Base-by-base conservation (phyloP, 2,113 vertebrate genomes). In the Ochotona curzoniae region DNA sequence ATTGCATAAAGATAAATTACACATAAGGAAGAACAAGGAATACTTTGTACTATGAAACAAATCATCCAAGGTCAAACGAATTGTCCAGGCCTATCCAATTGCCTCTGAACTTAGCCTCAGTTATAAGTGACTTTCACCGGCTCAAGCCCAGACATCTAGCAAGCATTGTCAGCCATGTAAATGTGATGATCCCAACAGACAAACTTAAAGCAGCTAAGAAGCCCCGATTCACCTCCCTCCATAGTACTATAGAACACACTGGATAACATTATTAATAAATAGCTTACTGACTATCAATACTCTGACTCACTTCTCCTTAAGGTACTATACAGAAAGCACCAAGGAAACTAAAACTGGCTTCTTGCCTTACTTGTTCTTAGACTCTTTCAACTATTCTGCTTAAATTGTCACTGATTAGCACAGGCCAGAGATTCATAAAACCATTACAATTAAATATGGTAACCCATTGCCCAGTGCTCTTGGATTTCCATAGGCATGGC, bases 301-400 rank as follows among this genome's bases (percentile, higher is more conserved):
- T 38, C 64, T 32, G 61, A 28, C 38, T 95, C 82, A 25, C 1
- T 89, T 80, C 71, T 63, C 35, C 60, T 17, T 14, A 38, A 83
- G 6, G 15, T 6, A 23, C 26, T 51, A 15, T 96, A 85, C 96
- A 85, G 13, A 85, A 96, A 86, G 83, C 90, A 92, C 63, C 90
- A 93, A 95, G 94, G 92, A 96, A 95, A 96, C 86, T 51, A 70
- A 95, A 94, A 93, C 96, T 87, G 95, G 80, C 83, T 96, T 97
- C 30, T n/a, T 69, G 49, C 44, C n/a, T 82, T 71, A 7, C 11
- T 54, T 60, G 38, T 51, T 85, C 74, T 71, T 71, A 30, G 28
- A 82, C 7, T 51, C 35, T 64, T 13, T 57, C n/a, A 74, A 18
- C 15, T 21, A 71, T 82, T 38, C 79, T 92, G 57, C 83, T 91